phyloP scores from a whole-genome alignment of 2,797 vertebrate species.

The Synanceia verrucosa region DNA sequence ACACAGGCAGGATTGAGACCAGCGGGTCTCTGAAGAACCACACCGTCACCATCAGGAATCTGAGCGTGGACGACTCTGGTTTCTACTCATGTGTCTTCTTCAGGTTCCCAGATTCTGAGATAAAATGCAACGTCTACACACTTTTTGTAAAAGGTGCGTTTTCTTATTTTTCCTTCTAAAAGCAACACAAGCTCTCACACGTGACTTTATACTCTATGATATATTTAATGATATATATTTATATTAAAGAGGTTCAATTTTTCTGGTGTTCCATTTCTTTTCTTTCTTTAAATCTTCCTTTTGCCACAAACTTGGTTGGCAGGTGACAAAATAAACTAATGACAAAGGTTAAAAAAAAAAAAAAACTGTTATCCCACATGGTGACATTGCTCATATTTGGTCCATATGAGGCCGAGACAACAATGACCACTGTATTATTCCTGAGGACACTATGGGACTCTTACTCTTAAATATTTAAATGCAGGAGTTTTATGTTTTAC shows the following conservation, averaged over 20 bases:
- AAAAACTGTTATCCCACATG: neutral
- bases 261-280: neutral
- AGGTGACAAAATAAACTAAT: no score
- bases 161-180: neutral
- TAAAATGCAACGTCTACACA: accelerated
- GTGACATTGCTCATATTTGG: neutral
- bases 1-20: neutral
- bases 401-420: no score
- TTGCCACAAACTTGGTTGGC: neutral
- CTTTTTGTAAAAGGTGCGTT: slow-evolving; percentile 32
- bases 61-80: slow-evolving; percentile 40
- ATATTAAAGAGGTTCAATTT: no score
- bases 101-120: accelerated
- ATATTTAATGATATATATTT: no score
- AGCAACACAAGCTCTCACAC: neutral
- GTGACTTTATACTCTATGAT: no score
- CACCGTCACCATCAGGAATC: slow-evolving; percentile 43
- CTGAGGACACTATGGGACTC: neutral
- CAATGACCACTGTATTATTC: neutral
- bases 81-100: slow-evolving; percentile 46
- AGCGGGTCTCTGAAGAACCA: neutral
- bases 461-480: neutral
- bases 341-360: no score
- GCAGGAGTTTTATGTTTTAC: neutral
- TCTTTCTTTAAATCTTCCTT: no score